phyloP scores from a whole-genome alignment of 2,113 vertebrate genomes.

The Notothenia coriiceps region DNA sequence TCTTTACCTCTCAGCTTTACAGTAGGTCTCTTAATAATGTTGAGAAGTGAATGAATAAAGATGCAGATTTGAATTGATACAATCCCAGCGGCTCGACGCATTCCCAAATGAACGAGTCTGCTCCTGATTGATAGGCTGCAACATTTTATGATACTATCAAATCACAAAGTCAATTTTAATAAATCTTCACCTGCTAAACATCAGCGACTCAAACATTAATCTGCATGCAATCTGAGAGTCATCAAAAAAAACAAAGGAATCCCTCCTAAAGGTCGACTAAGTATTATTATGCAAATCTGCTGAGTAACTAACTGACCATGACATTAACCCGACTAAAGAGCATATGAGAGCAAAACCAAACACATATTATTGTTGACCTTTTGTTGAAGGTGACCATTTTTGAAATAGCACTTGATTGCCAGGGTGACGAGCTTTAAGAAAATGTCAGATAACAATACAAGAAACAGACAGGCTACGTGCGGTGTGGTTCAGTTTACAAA shows the following conservation, averaged over 20 bases:
- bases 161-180: constrained; percentile 46
- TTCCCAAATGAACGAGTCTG: constrained; percentile 23
- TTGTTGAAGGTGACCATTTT: too few relatives aligned
- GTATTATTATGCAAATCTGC: constrained; percentile 72
- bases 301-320: constrained; percentile 45
- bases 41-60: not conserved
- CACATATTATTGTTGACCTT: constrained; percentile 14
- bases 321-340: not conserved
- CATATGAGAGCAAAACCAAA: not conserved
- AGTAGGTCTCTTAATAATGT: not conserved
- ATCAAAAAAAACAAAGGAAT: constrained; percentile 63
- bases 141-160: constrained; percentile 15
- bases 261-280: constrained; percentile 57
- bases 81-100: constrained; percentile 10
- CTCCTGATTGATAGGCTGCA: constrained; percentile 51
- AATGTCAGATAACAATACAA: not conserved
- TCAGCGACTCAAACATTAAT: constrained; percentile 50
- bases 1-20: not conserved
- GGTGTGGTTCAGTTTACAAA: not conserved
- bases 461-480: too few relatives aligned
- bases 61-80: not conserved
- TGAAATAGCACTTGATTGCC: not conserved
- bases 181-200: constrained; percentile 43
- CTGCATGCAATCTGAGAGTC: constrained; percentile 39
- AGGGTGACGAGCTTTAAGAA: not conserved